Conservation (phyloP, 2,888 invertebrate species). For the Sclerodermus sp. region DNA sequence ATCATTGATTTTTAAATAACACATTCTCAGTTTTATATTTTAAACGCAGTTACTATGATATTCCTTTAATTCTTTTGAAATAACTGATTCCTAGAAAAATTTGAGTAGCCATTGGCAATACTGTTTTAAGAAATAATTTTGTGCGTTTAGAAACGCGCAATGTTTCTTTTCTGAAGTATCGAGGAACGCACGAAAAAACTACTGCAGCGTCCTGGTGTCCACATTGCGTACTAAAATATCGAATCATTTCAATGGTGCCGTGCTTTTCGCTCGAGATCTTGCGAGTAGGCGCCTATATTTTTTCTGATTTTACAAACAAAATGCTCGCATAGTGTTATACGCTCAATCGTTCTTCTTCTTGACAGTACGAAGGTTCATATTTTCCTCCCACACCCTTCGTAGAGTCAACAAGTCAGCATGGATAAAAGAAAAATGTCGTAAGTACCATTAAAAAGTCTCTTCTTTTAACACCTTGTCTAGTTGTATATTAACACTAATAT, state of each 20-base stretch:
- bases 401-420: slow-evolving; percentile 35
- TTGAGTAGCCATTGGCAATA: too few relatives aligned
- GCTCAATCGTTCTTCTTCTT: slow-evolving; percentile 2
- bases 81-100: too few relatives aligned
- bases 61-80: too few relatives aligned
- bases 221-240: slow-evolving; percentile 45
- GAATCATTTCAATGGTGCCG: slow-evolving; percentile 36
- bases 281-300: slow-evolving; percentile 21
- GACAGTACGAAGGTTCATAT: slow-evolving; percentile 3
- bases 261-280: slow-evolving; percentile 19
- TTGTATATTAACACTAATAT: too few relatives aligned
- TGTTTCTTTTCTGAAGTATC: too few relatives aligned
- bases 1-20: too few relatives aligned
- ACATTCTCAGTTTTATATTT: too few relatives aligned
- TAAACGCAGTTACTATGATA: too few relatives aligned
- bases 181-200: too few relatives aligned
- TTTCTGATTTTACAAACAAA: slow-evolving; percentile 9
- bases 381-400: slow-evolving; percentile 4
- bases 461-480: slow-evolving; percentile 1
- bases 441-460: slow-evolving; percentile 34
- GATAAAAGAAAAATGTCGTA: slow-evolving; percentile 57
- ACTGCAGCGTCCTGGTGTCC: slow-evolving; percentile 9
- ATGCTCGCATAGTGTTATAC: slow-evolving; percentile 26
- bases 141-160: too few relatives aligned
- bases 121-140: too few relatives aligned